A percentile compares a stretch with the other conserved stretches of the same genome.
These are phyloP conservation scores for Brachionus rubens DNA, from an alignment of 1,140 invertebrate genomes.

Conservation along the genomic window DNA sequence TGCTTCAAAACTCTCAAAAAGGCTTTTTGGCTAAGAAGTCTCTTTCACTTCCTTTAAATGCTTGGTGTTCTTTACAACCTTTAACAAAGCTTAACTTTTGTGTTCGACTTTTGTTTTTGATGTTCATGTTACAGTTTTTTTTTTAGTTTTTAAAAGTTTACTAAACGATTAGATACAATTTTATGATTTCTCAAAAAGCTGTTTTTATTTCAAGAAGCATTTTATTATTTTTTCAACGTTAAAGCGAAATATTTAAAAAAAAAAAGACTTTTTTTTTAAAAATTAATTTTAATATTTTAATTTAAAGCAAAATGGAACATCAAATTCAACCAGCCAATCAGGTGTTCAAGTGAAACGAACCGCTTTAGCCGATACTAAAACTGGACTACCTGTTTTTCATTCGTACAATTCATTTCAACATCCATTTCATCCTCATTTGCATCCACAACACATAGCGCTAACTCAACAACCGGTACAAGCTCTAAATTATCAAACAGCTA, in stretches of 20 bases:
- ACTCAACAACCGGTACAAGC: neutral
- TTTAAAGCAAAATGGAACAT: conserved; percentile 20
- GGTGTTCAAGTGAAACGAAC: neutral
- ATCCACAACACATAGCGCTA: neutral
- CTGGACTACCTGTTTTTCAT: conserved; percentile 26
- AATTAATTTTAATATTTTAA: conserved; percentile 11
- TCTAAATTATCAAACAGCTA: conserved; percentile 8
- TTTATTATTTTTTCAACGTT: neutral
- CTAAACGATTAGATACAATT: too few relatives aligned
- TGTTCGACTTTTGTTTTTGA: neutral
- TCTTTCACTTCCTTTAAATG: neutral
- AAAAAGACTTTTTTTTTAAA: neutral
- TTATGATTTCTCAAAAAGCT: too few relatives aligned
- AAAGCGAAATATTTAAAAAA: conserved; percentile 42
- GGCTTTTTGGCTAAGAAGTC: neutral
- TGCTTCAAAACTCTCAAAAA: neutral
- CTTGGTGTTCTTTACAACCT: conserved; percentile 9
- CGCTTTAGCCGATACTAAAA: conserved; percentile 26
- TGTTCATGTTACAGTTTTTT: neutral
- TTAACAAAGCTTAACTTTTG: neutral
- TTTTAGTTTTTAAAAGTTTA: too few relatives aligned
- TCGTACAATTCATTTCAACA: neutral
- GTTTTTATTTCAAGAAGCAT: too few relatives aligned
- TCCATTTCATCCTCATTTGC: neutral
- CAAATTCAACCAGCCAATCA: neutral